These are phyloP conservation scores for Chelonoidis abingdonii DNA, from an alignment of 2,113 vertebrate species.

Conservation along the genomic window DNA sequence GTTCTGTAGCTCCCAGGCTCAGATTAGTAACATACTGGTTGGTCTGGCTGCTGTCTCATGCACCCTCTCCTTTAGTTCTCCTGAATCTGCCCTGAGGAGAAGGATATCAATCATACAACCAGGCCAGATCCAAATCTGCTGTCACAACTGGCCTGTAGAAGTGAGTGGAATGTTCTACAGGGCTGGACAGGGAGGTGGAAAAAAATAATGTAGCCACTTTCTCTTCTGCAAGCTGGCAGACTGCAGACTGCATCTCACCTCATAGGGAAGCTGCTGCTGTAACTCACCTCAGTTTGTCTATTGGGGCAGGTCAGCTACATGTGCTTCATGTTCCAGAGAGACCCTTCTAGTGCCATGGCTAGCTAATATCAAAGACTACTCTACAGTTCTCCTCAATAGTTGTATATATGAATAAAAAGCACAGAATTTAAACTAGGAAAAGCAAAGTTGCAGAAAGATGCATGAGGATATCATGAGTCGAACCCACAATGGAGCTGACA, in stretches of 20 bases:
- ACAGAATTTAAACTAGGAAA: not conserved
- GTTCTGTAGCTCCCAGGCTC: not conserved
- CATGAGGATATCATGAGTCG: not conserved
- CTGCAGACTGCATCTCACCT: not conserved
- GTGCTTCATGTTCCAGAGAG: rapidly evolving
- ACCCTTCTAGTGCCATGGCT: rapidly evolving
- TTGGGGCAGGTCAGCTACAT: not conserved
- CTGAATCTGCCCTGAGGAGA: not conserved
- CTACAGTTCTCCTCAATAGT: not conserved
- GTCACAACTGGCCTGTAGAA: not conserved
- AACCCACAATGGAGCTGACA: not conserved
- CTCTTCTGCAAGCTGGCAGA: not conserved
- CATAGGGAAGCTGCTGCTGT: not conserved
- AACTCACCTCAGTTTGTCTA: not conserved
- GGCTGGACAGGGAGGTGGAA: rapidly evolving
- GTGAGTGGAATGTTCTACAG: rapidly evolving
- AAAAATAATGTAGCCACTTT: not conserved
- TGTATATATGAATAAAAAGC: not conserved
- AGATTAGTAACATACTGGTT: not conserved
- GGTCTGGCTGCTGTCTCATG: not conserved
- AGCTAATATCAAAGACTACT: not conserved
- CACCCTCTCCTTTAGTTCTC: not conserved
- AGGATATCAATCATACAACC: not conserved
- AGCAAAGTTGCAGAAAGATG: not conserved
- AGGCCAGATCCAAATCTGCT: not conserved